phyloP scores from a whole-genome alignment of 2,888 invertebrate genomes.

The Ormyrus thymus region DNA sequence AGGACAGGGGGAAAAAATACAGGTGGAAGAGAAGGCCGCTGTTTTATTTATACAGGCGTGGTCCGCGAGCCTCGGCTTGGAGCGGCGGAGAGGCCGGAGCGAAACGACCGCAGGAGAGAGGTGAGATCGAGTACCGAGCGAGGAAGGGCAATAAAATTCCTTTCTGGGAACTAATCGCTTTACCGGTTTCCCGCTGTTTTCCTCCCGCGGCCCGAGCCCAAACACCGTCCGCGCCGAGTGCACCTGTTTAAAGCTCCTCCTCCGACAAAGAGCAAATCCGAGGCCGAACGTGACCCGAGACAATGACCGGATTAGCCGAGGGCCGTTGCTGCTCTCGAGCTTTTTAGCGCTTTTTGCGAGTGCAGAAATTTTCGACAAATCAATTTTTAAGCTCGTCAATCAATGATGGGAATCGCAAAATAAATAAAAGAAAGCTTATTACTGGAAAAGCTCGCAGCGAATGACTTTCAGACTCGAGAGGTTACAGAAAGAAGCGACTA shows the following conservation, averaged over 20 bases:
- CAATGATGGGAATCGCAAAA: too few relatives aligned
- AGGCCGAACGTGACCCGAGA: constrained; percentile 61
- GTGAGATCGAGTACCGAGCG: constrained; percentile 27
- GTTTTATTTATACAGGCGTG: constrained; percentile 33
- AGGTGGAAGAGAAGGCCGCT: neutral
- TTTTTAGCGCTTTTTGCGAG: constrained; percentile 7
- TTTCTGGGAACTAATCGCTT: constrained; percentile 61
- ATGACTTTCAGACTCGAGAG: too few relatives aligned
- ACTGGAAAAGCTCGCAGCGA: too few relatives aligned
- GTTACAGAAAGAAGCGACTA: too few relatives aligned
- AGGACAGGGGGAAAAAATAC: neutral
- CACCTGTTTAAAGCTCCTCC: constrained; percentile 58
- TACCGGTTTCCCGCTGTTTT: constrained; percentile 58
- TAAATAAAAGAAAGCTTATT: too few relatives aligned
- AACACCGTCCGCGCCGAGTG: constrained; percentile 32
- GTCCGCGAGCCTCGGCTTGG: neutral
- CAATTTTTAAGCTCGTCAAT: too few relatives aligned
- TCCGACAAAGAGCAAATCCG: constrained; percentile 29
- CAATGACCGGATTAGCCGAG: constrained; percentile 61
- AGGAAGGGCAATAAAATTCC: constrained; percentile 56
- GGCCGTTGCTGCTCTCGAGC: constrained; percentile 5
- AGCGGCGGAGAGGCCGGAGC: neutral
- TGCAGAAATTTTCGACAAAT: too few relatives aligned
- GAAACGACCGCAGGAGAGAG: neutral
- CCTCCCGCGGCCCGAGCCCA: constrained; percentile 42